Percentiles rank a stretch among this genome's conserved stretches.
These are phyloP conservation scores for Drosophila aldrichi DNA, from an alignment of 2,888 invertebrate genomes.

Conservation along the genomic window DNA sequence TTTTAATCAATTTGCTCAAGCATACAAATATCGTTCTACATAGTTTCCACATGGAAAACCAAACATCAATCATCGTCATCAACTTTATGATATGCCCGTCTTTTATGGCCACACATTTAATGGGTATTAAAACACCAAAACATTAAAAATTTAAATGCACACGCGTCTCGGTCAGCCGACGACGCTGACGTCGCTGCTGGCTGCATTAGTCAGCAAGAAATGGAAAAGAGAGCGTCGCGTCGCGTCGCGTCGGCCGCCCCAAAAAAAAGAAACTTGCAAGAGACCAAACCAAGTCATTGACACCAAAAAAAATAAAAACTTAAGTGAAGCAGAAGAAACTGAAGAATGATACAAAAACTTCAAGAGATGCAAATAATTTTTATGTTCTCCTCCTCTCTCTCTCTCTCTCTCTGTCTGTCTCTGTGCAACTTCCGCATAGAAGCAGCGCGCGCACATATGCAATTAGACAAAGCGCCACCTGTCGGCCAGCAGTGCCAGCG, in stretches of 20 bases:
- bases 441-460: constrained; percentile 6
- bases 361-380: constrained; percentile 59
- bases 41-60: background rate
- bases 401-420: background rate
- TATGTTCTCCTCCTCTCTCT: constrained; percentile 10
- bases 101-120: constrained; percentile 2
- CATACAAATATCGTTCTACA: background rate
- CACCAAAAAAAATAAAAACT: constrained; percentile 55
- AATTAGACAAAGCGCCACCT: constrained; percentile 57
- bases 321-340: constrained; percentile 20
- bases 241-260: constrained; percentile 46
- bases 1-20: background rate
- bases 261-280: constrained; percentile 73
- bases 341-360: constrained; percentile 34
- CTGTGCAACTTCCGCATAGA: constrained; percentile 32
- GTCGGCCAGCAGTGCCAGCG: constrained; percentile 31
- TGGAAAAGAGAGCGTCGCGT: constrained; percentile 51
- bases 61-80: background rate
- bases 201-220: constrained; percentile 68
- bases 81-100: background rate
- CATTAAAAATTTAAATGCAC: constrained; percentile 60
- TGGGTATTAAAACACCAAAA: constrained; percentile 33
- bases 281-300: constrained; percentile 70
- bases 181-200: constrained; percentile 14
- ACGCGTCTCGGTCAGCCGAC: constrained; percentile 51